Percentiles rank a stretch among this genome's conserved stretches.
phyloP scores from a whole-genome alignment of 2,113 vertebrate genomes.

The Pagrus major region DNA sequence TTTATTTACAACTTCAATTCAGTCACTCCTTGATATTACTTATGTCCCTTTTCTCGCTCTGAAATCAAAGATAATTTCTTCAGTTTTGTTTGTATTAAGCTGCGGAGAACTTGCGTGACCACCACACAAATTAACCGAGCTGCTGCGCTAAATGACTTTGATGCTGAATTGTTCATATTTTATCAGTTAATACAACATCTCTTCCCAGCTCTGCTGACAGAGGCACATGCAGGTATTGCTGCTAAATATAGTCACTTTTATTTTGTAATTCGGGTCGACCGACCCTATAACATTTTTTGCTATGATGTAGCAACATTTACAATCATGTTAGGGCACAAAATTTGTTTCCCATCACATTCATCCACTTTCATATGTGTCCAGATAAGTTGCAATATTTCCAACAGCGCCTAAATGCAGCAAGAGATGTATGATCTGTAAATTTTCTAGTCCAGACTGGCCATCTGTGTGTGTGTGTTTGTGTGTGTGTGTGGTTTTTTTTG shows the following conservation, averaged over 20 bases:
- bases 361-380: slow-evolving; percentile 16
- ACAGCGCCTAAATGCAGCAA: slow-evolving; percentile 28
- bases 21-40: too few relatives aligned
- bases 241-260: too few relatives aligned
- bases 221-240: not conserved
- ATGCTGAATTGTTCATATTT: not conserved
- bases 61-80: too few relatives aligned
- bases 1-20: too few relatives aligned
- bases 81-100: too few relatives aligned
- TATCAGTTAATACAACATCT: not conserved
- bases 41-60: too few relatives aligned
- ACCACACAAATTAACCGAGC: too few relatives aligned
- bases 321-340: not conserved
- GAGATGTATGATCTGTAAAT: slow-evolving; percentile 18
- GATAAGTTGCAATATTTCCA: slow-evolving; percentile 37
- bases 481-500: slow-evolving; percentile 24
- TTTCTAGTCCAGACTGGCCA: slow-evolving; percentile 14
- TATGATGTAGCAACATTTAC: not conserved
- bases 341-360: not conserved
- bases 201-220: too few relatives aligned
- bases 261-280: not conserved
- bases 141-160: not conserved
- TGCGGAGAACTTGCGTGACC: too few relatives aligned
- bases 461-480: slow-evolving; percentile 13
- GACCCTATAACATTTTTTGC: not conserved